Evolutionary conservation across 2,888 invertebrate genomes (phyloP).

Genomic region (Hylaea fasciaria): DNA sequence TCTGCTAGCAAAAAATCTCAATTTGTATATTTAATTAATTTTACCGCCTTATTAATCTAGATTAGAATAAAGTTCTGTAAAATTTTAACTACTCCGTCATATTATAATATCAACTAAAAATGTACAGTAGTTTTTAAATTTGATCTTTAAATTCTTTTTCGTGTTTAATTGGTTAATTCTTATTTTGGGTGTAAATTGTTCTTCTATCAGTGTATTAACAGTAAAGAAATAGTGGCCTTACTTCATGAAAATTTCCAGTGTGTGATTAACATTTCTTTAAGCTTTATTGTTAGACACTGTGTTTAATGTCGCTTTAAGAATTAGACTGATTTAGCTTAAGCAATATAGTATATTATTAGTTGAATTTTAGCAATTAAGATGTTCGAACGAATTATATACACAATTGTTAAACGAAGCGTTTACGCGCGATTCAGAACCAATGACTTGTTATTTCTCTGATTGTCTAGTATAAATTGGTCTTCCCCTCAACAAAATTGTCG

Average conservation of each 20-base stretch:
- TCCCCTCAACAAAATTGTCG: neutral
- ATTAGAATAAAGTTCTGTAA: constrained; percentile 52
- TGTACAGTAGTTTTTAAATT: constrained; percentile 39
- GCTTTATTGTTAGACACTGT: constrained; percentile 80
- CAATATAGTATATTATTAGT: constrained; percentile 80
- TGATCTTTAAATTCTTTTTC: constrained; percentile 43
- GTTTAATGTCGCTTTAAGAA: constrained; percentile 82
- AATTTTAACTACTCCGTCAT: constrained; percentile 29
- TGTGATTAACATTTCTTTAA: constrained; percentile 76
- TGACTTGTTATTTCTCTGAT: constrained; percentile 30
- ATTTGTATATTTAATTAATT: constrained; percentile 14
- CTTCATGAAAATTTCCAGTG: constrained; percentile 77
- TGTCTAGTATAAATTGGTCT: constrained; percentile 16
- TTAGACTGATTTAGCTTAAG: constrained; percentile 85
- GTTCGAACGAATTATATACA: constrained; percentile 63
- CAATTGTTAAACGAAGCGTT: constrained; percentile 34
- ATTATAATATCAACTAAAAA: constrained; percentile 42
- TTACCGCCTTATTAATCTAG: constrained; percentile 67
- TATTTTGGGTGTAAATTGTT: constrained; percentile 41
- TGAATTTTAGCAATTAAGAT: constrained; percentile 72
- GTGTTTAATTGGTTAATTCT: constrained; percentile 29
- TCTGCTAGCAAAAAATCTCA: constrained; percentile 18
- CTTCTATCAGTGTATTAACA: constrained; percentile 50
- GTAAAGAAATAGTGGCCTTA: constrained; percentile 73
- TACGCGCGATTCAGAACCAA: constrained; percentile 25